These are phyloP conservation scores for Cheilosia soror DNA, from an alignment of 2,888 invertebrate genomes.

Conservation along the genomic window DNA sequence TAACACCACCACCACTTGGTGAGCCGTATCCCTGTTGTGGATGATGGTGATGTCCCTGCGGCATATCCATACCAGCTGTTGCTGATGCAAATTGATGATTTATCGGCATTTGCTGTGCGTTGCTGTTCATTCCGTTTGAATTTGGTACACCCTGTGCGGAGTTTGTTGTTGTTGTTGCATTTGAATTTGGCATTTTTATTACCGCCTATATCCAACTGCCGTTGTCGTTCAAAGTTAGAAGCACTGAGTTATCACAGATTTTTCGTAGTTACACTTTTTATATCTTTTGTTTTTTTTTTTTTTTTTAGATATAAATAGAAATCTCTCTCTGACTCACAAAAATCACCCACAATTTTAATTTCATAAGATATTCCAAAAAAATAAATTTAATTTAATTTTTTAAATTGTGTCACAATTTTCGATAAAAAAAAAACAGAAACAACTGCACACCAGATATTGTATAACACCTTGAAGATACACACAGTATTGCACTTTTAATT, in stretches of 20 bases:
- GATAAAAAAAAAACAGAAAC: constrained; percentile 40
- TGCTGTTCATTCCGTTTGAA: constrained; percentile 67
- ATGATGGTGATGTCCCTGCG: constrained; percentile 60
- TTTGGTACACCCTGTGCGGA: constrained; percentile 69
- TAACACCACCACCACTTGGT: constrained; percentile 46
- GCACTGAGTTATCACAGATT: constrained; percentile 57
- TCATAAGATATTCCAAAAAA: constrained; percentile 36
- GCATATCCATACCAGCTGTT: constrained; percentile 72
- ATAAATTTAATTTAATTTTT: constrained; percentile 22
- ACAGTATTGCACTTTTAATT: constrained; percentile 28
- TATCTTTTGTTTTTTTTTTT: background rate
- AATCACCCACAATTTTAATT: constrained; percentile 61
- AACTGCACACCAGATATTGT: constrained; percentile 58
- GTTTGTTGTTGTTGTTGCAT: constrained; percentile 71
- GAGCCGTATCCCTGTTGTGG: constrained; percentile 61
- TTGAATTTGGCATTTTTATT: constrained; percentile 65
- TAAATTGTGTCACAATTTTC: constrained; percentile 45
- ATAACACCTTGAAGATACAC: constrained; percentile 54
- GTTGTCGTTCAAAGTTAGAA: constrained; percentile 31
- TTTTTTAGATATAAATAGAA: constrained; percentile 49
- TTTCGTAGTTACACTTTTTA: constrained; percentile 17
- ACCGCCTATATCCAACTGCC: background rate
- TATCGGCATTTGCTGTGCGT: constrained; percentile 67
- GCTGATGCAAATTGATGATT: constrained; percentile 60
- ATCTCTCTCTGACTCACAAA: constrained; percentile 14